Base-by-base conservation (phyloP, 2,797 vertebrate genomes). In the Podargus strigoides region DNA sequence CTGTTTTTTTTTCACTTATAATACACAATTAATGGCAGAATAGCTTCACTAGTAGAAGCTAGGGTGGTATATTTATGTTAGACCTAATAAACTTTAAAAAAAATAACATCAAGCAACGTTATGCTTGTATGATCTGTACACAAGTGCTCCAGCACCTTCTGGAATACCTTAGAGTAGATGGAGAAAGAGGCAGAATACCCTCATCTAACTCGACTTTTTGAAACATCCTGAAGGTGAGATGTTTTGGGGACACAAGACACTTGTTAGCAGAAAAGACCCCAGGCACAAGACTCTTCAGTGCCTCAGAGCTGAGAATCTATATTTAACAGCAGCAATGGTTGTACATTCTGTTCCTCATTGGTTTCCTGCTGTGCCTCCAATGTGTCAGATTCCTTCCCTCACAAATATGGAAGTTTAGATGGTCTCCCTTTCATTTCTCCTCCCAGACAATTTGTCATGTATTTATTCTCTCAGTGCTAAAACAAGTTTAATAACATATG, bases 311-410 rank as follows among this genome's bases (percentile, higher is more conserved):
- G 77, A 37, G 22, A 30, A 69, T 88, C 85, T 76, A 78, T 76
- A 80, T 78, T 93, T 93, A 95, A 50, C 77, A 91, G 72, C 5
- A 85, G 36, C 2, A 1, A 73, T 42, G 50, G 92, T 39, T 91
- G 91, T 63, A 42, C 85, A 41, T 69, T 74, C 88, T 89, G 96
- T 90, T 96, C 95, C 90, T 94, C 90, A 37, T 37, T 76, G 72
- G 79, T 79, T 97, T 97, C 95, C 96, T 97, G 95, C 89, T 85
- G 44, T 55, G 76, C 76, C 56, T 37, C 34, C 63, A 70, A 36
- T 21, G 6, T 21, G 34, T 89, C 69, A 79, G 84, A 68, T 62
- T 85, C 66, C 50, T 58, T 62, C 28, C 15, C 58, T 63, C 56
- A 42, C n/a, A 89, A 85, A 95, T 92, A 91, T 84, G 58, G 72